Conservation (phyloP, 2,888 invertebrate species). For the Orchesellides sinensis region DNA sequence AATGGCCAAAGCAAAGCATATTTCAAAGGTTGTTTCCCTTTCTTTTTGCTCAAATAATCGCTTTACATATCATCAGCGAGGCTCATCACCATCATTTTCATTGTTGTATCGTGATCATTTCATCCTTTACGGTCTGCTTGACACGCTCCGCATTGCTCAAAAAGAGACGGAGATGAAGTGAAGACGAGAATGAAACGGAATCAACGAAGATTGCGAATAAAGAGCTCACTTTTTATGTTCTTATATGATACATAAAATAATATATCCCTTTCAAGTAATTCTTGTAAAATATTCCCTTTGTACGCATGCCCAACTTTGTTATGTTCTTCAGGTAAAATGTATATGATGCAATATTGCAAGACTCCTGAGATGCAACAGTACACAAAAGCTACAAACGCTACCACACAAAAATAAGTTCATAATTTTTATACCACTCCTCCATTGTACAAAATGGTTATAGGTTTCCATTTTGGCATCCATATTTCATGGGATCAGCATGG, state of each 20-base stretch:
- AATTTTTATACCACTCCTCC: conserved; percentile 6
- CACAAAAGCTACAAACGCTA: not conserved
- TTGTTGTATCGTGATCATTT: conserved; percentile 50
- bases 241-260: not conserved
- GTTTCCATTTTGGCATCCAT: conserved; percentile 6
- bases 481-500: conserved; percentile 28
- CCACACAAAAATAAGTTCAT: not conserved
- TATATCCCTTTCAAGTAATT: not conserved
- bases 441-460: not conserved
- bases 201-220: not conserved
- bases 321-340: not conserved
- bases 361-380: not conserved
- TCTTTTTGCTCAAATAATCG: conserved; percentile 40
- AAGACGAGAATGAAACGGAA: not conserved
- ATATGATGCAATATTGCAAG: not conserved
- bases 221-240: not conserved
- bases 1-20: conserved; percentile 29
- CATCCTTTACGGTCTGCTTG: conserved; percentile 50
- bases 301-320: conserved; percentile 10
- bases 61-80: conserved; percentile 40
- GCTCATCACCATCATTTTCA: conserved; percentile 36
- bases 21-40: conserved; percentile 62
- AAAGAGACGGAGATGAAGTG: conserved; percentile 17
- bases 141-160: conserved; percentile 48
- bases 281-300: not conserved